Evolutionary conservation across 2,113 vertebrate genomes (phyloP).

Genomic region (Poicephalus gulielmi): DNA sequence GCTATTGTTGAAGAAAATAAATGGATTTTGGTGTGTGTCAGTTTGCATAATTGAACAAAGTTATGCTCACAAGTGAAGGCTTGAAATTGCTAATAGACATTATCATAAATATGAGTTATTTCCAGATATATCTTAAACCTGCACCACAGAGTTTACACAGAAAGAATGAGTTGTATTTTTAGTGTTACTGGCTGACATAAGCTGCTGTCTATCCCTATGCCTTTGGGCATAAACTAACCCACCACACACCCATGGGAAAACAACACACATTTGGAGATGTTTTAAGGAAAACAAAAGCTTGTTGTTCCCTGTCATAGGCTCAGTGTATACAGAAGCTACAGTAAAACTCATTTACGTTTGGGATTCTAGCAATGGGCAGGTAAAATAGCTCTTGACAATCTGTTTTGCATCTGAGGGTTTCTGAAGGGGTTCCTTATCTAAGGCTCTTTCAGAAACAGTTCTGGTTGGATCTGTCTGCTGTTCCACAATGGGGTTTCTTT

Average conservation of each 20-base stretch:
- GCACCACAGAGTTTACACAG: not conserved
- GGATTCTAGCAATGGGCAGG: not conserved
- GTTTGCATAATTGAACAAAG: not conserved
- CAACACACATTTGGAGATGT: not conserved
- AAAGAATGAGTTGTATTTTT: not conserved
- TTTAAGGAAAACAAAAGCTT: slow-evolving; percentile 4
- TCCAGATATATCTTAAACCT: not conserved
- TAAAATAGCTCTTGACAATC: slow-evolving; percentile 10
- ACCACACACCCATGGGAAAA: not conserved
- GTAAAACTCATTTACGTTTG: not conserved
- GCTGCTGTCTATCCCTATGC: not conserved
- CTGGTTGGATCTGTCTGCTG: not conserved
- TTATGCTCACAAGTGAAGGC: not conserved
- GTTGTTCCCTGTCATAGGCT: not conserved
- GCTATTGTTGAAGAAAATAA: not conserved
- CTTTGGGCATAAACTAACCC: not conserved
- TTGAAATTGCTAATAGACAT: not conserved
- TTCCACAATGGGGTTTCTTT: not conserved
- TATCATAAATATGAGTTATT: not conserved
- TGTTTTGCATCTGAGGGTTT: not conserved
- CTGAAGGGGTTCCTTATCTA: not conserved
- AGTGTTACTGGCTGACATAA: not conserved
- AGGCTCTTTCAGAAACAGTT: not conserved
- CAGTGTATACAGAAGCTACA: not conserved
- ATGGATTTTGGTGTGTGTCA: not conserved